Conservation (phyloP, 2,113 vertebrate genomes). For the Solenodon paradoxus region DNA sequence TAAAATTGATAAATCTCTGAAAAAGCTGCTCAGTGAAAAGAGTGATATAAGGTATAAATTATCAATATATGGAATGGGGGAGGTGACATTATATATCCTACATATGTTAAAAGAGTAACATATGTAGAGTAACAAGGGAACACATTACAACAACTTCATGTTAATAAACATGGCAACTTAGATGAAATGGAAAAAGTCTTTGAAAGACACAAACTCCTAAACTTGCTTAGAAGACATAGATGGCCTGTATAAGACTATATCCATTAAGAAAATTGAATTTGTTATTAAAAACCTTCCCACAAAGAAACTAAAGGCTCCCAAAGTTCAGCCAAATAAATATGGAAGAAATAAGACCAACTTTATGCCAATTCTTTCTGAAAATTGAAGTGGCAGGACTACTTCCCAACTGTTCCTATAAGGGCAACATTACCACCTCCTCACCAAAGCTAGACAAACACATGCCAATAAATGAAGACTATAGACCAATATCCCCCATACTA, state of each 20-base stretch:
- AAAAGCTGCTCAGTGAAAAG: neutral
- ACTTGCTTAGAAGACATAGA: neutral
- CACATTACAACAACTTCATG: neutral
- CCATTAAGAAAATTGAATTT: neutral
- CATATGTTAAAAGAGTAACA: neutral
- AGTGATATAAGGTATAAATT: neutral
- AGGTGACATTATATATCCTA: neutral
- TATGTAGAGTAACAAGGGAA: no score
- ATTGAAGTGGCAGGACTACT: neutral
- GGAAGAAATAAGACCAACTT: neutral
- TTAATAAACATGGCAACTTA: neutral
- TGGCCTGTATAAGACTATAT: neutral
- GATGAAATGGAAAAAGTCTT: conserved; percentile 5
- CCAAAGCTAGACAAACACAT: neutral
- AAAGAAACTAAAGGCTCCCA: neutral
- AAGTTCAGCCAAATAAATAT: conserved; percentile 19
- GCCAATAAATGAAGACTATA: neutral
- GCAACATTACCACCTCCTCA: neutral
- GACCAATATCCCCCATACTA: neutral
- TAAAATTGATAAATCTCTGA: neutral
- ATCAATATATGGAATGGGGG: neutral
- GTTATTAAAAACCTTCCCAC: neutral
- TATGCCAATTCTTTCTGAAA: neutral
- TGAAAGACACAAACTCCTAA: neutral
- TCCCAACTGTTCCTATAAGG: neutral